These are phyloP conservation scores for Agonopterix subpropinquella DNA, from an alignment of 2,888 invertebrate genomes.

Conservation along the genomic window DNA sequence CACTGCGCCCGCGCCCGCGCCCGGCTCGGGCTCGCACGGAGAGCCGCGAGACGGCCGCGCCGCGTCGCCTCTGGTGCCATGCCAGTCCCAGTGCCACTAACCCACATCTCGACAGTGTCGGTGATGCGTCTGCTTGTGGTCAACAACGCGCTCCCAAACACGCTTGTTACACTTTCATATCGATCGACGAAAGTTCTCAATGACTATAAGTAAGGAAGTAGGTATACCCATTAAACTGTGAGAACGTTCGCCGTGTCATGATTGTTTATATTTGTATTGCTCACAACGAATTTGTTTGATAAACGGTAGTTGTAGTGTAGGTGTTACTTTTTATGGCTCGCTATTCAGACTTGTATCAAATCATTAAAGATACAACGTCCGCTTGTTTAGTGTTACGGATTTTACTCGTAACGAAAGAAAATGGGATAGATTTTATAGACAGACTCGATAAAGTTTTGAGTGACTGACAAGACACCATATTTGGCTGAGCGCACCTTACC, in stretches of 20 bases:
- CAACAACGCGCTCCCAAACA: slow-evolving; percentile 59
- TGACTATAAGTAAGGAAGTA: slow-evolving; percentile 35
- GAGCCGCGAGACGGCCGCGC: slow-evolving; percentile 21
- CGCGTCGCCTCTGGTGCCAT: slow-evolving; percentile 32
- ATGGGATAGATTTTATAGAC: background rate
- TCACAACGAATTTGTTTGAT: slow-evolving; percentile 8
- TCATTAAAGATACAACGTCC: no score
- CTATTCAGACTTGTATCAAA: no score
- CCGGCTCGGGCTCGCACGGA: background rate
- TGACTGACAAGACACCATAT: slow-evolving; percentile 13
- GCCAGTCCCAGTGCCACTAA: slow-evolving; percentile 61
- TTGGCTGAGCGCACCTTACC: slow-evolving; percentile 19
- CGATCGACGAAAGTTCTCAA: slow-evolving; percentile 61
- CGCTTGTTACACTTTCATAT: slow-evolving; percentile 70
- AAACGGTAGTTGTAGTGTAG: slow-evolving; percentile 1
- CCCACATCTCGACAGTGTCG: slow-evolving; percentile 59
- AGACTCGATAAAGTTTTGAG: background rate
- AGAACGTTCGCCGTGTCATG: slow-evolving; percentile 6
- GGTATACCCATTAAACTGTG: slow-evolving; percentile 6
- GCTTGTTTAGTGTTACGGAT: no score
- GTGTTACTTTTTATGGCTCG: no score
- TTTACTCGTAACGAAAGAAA: background rate
- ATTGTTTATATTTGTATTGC: slow-evolving; percentile 10
- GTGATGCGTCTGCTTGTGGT: slow-evolving; percentile 64
- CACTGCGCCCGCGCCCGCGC: slow-evolving; percentile 25